Evolutionary conservation across 2,113 vertebrate species (phyloP).

Genomic region (Mesoclemmys tuberculata): DNA sequence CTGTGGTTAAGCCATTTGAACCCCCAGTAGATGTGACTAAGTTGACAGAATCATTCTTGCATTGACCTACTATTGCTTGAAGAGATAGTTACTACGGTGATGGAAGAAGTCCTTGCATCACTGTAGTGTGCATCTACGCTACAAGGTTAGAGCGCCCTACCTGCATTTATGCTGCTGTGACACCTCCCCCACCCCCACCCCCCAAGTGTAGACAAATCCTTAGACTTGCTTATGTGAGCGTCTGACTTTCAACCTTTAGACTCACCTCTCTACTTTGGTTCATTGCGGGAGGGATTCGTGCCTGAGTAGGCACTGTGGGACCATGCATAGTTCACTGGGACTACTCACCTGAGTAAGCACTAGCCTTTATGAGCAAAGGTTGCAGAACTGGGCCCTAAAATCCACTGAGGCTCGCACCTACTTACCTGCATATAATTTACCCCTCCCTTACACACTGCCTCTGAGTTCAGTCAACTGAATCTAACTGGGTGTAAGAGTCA

Average conservation of each 20-base stretch:
- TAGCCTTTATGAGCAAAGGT: not conserved
- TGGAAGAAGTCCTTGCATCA: not conserved
- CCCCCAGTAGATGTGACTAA: not conserved
- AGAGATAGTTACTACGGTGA: not conserved
- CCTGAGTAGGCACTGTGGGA: not conserved
- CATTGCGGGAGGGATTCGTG: not conserved
- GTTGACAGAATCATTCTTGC: not conserved
- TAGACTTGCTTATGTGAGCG: not conserved
- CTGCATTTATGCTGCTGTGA: no score
- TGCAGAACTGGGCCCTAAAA: not conserved
- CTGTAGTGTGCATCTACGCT: not conserved
- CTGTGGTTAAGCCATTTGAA: no score
- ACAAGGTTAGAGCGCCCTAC: not conserved
- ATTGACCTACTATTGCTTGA: not conserved
- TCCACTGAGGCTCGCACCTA: not conserved
- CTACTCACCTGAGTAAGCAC: not conserved
- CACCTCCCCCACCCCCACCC: no score
- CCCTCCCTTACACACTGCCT: not conserved
- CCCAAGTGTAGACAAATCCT: no score
- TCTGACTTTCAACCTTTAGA: not conserved
- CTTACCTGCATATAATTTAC: not conserved
- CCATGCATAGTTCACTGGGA: not conserved
- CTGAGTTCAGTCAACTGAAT: not conserved
- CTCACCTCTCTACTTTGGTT: not conserved
- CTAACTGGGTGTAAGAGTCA: not conserved